Evolutionary conservation across 2,888 invertebrate genomes (phyloP).

Genomic region (Meghimatium bilineatum): DNA sequence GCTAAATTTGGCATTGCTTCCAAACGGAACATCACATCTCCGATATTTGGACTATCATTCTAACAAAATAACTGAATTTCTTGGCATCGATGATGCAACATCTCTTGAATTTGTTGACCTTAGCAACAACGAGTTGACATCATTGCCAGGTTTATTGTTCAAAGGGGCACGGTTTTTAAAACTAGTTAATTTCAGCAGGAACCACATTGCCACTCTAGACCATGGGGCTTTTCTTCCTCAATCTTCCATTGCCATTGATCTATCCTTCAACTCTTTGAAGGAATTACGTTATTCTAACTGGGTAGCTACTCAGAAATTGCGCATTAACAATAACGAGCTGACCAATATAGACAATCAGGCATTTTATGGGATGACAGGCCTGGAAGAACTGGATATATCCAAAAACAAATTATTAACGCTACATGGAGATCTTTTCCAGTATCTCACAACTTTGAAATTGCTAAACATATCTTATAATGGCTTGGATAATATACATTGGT

Average conservation of each 20-base stretch:
- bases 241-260: conserved; percentile 64
- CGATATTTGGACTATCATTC: conserved; percentile 42
- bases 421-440: conserved; percentile 58
- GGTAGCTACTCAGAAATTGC: conserved; percentile 55
- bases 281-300: conserved; percentile 65
- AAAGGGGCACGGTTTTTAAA: conserved; percentile 61
- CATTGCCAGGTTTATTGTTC: conserved; percentile 62
- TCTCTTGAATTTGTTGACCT: conserved; percentile 51
- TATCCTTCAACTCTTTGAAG: conserved; percentile 68
- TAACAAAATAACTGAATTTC: conserved; percentile 51
- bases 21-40: conserved; percentile 53
- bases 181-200: conserved; percentile 66
- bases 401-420: conserved; percentile 59
- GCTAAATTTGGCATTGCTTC: conserved; percentile 48
- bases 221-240: conserved; percentile 65
- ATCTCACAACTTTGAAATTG: conserved; percentile 58
- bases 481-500: conserved; percentile 49
- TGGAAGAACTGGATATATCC: conserved; percentile 61
- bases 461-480: conserved; percentile 60
- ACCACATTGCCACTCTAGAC: conserved; percentile 63
- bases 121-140: conserved; percentile 61
- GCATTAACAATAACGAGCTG: conserved; percentile 65
- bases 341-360: conserved; percentile 58
- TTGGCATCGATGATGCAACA: background rate
- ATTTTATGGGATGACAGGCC: conserved; percentile 62